Base-by-base conservation (phyloP, 2,888 invertebrate species). In the Branchipolynoe longqiensis region DNA sequence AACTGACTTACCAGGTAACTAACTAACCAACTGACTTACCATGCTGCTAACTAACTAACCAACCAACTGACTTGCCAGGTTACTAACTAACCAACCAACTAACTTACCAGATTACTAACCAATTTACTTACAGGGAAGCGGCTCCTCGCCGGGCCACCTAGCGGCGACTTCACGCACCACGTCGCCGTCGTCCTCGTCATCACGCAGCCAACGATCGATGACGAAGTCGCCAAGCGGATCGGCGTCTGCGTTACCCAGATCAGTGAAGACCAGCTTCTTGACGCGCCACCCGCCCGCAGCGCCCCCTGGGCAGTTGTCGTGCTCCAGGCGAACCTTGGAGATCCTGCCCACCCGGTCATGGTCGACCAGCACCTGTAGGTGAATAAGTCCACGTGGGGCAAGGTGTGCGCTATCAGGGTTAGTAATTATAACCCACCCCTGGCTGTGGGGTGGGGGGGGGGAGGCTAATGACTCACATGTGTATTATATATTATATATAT, bases 251-350 rank as follows among this genome's bases (percentile, higher is more conserved):
- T 90, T 89, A 18, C 88, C n/a, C 31, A 48, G 48, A 18, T 78
- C 78, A 41, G n/a, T 85, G 62, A 91, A 12, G 6, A 28, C 58
- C 87, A 92, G 91, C 90, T 91, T 90, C 14, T 91, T 90, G 2
- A 92, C 90, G 38, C 88, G 87, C 92, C 92, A 92, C 8, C 87
- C 89, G 40, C 88, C 62, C 28, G 87, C 87, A 41, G 84, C 78
- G 14, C 38, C 48, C 12, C 25, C 25, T n/a, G n/a, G n/a, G 38
- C 88, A 86, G 88, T 92, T 90, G 82, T 91, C 91, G 86, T 92
- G 92, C 69, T 92, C 90, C 28, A 92, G 85, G 12, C 92, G 88
- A n/a, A 92, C 91, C 87, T 92, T 92, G 83, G 87, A 87, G 38
- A 92, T 89, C 85, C 90, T 89, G 31, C 92, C 92, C 38, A 92